A percentile compares a stretch with the other conserved stretches of the same genome.
phyloP scores from a whole-genome alignment of 2,113 vertebrate species.

The Thalassarche chlororhynchos region DNA sequence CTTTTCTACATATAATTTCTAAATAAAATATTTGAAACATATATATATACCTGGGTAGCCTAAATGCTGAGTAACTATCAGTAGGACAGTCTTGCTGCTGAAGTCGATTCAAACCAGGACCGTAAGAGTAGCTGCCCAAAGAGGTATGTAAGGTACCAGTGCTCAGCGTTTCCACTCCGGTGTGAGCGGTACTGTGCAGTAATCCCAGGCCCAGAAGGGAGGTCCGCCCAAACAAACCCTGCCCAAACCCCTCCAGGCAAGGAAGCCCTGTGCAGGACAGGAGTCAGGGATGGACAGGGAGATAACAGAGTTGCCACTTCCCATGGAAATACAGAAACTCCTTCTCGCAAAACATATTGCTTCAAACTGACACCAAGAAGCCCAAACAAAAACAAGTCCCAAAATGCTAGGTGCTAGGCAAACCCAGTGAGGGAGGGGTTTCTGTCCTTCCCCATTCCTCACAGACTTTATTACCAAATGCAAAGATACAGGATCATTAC shows the following conservation, averaged over 20 bases:
- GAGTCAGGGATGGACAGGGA: background rate
- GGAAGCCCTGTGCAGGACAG: background rate
- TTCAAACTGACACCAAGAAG: background rate
- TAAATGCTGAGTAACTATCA: background rate
- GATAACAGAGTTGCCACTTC: background rate
- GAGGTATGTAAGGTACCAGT: background rate
- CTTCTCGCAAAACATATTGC: background rate
- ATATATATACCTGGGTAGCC: background rate
- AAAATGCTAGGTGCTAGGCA: background rate
- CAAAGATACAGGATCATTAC: background rate
- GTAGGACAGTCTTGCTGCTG: background rate
- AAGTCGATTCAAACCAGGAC: background rate
- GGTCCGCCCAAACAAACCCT: background rate
- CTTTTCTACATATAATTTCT: background rate
- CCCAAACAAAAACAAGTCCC: background rate
- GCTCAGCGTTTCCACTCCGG: background rate
- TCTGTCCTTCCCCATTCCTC: background rate
- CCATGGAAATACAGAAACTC: background rate
- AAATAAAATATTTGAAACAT: background rate
- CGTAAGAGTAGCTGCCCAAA: background rate
- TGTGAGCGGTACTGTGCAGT: fast-evolving
- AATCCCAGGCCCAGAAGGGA: background rate
- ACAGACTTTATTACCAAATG: background rate
- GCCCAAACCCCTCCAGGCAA: background rate
- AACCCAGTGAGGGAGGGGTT: background rate